These are phyloP conservation scores for Allygus modestus DNA, from an alignment of 2,888 invertebrate species.

Conservation along the genomic window DNA sequence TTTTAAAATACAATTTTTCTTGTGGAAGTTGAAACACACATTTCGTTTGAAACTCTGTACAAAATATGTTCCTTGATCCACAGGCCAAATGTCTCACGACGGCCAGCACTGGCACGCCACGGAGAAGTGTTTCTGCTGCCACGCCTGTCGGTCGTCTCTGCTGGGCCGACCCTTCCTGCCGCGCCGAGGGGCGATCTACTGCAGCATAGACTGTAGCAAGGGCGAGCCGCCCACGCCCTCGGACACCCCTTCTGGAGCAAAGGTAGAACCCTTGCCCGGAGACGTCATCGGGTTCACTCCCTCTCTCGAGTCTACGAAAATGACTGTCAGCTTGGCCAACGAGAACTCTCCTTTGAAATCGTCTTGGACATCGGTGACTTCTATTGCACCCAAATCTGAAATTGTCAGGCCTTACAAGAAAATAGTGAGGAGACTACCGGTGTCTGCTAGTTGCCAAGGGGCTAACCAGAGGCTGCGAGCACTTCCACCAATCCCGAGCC, in stretches of 20 bases:
- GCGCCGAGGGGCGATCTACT: constrained; percentile 94
- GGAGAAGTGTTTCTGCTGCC: constrained; percentile 96
- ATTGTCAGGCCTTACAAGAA: neutral
- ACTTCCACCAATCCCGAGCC: constrained; percentile 30
- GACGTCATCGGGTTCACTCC: constrained; percentile 31
- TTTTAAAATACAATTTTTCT: too few species aligned
- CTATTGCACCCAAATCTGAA: neutral
- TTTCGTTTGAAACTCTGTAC: too few species aligned
- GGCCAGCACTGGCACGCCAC: constrained; percentile 99
- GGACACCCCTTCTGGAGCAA: constrained; percentile 86
- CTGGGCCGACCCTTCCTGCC: constrained; percentile 95
- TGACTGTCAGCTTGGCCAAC: neutral
- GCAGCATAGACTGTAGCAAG: constrained; percentile 96
- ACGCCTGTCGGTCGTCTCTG: constrained; percentile 87
- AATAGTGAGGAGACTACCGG: neutral
- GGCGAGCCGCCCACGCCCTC: constrained; percentile 93
- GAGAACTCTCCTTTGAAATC: constrained; percentile 21
- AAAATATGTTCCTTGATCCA: too few species aligned
- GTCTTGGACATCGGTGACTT: neutral
- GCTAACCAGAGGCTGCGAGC: neutral
- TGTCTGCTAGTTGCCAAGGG: neutral
- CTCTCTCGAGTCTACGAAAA: neutral
- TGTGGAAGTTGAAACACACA: too few species aligned
- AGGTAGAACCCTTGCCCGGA: neutral
- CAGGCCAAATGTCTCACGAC: constrained; percentile 96